These are phyloP conservation scores for Pristiophorus japonicus DNA, from an alignment of 2,113 vertebrate genomes.

Conservation along the genomic window DNA sequence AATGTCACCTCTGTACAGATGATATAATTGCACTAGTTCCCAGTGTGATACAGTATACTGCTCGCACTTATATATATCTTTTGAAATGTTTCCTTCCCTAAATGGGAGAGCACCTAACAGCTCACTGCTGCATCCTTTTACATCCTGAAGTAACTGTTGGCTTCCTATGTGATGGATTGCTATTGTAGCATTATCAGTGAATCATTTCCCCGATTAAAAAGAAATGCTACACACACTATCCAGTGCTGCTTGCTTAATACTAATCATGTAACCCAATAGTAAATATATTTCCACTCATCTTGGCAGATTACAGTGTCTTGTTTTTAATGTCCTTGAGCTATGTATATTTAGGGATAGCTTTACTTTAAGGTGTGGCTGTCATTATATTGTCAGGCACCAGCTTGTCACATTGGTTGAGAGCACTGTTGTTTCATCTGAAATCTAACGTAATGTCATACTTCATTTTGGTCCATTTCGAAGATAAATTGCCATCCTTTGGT, in stretches of 20 bases:
- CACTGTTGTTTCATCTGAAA: neutral
- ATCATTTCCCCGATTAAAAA: slow-evolving; percentile 10
- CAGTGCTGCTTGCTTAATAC: neutral
- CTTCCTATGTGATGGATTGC: neutral
- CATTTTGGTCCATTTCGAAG: neutral
- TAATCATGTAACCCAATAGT: neutral
- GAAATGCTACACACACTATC: neutral
- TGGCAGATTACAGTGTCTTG: neutral
- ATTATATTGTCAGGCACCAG: neutral
- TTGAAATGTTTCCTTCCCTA: neutral
- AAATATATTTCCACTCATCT: neutral
- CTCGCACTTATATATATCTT: neutral
- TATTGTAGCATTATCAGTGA: neutral
- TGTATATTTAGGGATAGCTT: neutral
- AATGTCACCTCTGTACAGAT: neutral
- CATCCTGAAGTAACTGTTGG: neutral
- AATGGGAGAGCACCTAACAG: neutral
- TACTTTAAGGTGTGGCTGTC: neutral
- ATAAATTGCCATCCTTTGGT: neutral
- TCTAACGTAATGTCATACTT: neutral
- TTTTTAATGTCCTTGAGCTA: slow-evolving; percentile 24
- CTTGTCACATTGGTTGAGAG: neutral
- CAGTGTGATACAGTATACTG: neutral
- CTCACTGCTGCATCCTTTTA: neutral
- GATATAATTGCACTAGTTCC: neutral